Conservation (phyloP, 2,888 invertebrate species). For the Drosophila longiperda region DNA sequence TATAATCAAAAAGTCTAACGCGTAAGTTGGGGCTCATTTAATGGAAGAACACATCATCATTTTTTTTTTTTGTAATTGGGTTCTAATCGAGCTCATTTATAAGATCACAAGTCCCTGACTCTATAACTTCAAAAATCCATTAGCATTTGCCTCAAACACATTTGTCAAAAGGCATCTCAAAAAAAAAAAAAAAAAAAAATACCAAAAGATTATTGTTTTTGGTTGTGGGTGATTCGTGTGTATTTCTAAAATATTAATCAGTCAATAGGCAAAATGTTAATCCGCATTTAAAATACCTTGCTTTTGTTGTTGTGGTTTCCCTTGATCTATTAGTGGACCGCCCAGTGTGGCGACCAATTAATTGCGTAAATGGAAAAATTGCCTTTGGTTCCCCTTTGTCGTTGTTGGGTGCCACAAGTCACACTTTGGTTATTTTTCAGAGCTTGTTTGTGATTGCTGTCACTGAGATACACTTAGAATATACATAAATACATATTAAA, state of each 20-base stretch:
- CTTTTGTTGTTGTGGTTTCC: conserved; percentile 40
- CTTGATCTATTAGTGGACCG: conserved; percentile 76
- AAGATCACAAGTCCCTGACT: conserved; percentile 25
- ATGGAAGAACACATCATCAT: conserved; percentile 24
- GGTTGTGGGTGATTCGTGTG: conserved; percentile 57
- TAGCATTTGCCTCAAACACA: conserved; percentile 66
- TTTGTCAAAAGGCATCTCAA: conserved; percentile 65
- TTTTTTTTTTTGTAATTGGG: conserved; percentile 59
- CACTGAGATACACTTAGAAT: conserved; percentile 12
- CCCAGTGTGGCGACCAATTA: conserved; percentile 82
- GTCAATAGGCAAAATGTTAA: conserved; percentile 78
- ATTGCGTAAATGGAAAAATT: conserved; percentile 82
- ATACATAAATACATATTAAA: no score
- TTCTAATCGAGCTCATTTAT: conserved; percentile 73
- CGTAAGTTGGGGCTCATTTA: conserved; percentile 35
- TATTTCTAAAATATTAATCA: conserved; percentile 67
- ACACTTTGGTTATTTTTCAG: conserved; percentile 54
- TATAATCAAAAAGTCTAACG: conserved; percentile 65
- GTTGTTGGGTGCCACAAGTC: conserved; percentile 77
- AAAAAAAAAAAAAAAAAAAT: neutral
- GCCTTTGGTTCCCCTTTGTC: conserved; percentile 69
- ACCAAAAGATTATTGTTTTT: conserved; percentile 22
- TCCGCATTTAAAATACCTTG: conserved; percentile 61
- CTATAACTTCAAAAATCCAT: conserved; percentile 51
- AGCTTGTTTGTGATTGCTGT: conserved; percentile 17